phyloP scores from a whole-genome alignment of 2,888 invertebrate genomes.

The Protodeltote pygarga region DNA sequence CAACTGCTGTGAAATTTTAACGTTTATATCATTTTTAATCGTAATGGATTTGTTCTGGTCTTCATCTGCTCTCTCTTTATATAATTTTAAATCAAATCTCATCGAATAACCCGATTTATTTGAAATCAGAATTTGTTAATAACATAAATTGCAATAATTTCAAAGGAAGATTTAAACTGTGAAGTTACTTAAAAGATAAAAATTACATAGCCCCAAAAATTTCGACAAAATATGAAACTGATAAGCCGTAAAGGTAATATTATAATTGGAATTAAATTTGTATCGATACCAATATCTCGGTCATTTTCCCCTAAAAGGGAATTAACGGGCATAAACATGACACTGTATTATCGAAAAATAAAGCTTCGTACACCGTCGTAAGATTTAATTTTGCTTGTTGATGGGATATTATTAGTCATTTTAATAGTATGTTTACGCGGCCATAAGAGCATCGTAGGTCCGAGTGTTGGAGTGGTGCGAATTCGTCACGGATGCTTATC shows the following conservation, averaged over 20 bases:
- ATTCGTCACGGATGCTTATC: conserved; percentile 87
- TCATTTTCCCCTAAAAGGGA: conserved; percentile 57
- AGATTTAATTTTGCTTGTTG: conserved; percentile 38
- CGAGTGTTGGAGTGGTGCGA: conserved; percentile 71
- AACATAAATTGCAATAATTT: conserved; percentile 16
- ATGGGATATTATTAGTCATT: conserved; percentile 36
- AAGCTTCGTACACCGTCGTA: conserved; percentile 34
- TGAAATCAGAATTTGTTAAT: conserved; percentile 17
- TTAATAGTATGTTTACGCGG: conserved; percentile 38
- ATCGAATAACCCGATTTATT: not conserved
- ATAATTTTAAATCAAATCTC: conserved; percentile 16
- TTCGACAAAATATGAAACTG: conserved; percentile 57
- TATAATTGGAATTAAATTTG: conserved; percentile 80
- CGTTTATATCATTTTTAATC: conserved; percentile 9
- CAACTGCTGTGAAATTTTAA: not conserved
- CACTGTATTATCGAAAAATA: conserved; percentile 22
- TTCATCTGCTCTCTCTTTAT: conserved; percentile 6
- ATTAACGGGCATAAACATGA: conserved; percentile 24
- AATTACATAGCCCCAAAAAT: conserved; percentile 39
- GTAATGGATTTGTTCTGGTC: conserved; percentile 10
- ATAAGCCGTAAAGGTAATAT: conserved; percentile 63
- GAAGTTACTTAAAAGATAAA: conserved; percentile 23
- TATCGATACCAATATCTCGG: conserved; percentile 78
- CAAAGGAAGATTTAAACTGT: conserved; percentile 15
- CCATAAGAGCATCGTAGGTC: conserved; percentile 38